phyloP scores from a whole-genome alignment of 2,113 vertebrate species.

The Garra rufa region DNA sequence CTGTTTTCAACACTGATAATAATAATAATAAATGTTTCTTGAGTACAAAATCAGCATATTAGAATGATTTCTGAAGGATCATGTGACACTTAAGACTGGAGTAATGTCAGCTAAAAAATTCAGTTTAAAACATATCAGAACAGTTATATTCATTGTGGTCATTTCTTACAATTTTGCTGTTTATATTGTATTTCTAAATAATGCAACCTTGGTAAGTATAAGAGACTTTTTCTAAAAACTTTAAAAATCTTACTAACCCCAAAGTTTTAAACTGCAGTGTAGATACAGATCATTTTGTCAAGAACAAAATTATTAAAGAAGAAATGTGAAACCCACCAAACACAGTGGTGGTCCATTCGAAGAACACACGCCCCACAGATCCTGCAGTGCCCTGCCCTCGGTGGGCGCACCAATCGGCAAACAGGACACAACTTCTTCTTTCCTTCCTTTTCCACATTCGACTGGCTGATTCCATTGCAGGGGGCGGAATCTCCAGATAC shows the following conservation, averaged over 20 bases:
- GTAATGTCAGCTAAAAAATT: background rate
- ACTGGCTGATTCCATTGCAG: slow-evolving; percentile 64
- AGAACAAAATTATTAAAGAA: background rate
- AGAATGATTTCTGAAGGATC: background rate
- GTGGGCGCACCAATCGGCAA: slow-evolving; percentile 84
- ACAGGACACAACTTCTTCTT: slow-evolving; percentile 81
- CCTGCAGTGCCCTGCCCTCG: slow-evolving; percentile 90
- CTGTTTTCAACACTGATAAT: too few species aligned
- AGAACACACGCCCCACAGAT: slow-evolving; percentile 90
- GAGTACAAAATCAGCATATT: background rate
- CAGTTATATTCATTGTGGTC: background rate
- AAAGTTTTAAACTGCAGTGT: background rate
- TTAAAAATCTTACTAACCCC: too few species aligned
- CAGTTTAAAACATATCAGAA: background rate
- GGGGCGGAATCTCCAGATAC: slow-evolving; percentile 56
- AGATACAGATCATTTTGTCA: background rate
- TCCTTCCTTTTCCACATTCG: slow-evolving; percentile 37
- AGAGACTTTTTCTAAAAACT: background rate
- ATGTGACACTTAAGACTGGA: background rate
- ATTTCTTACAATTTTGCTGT: background rate
- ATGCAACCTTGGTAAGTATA: background rate
- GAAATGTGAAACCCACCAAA: slow-evolving; percentile 85
- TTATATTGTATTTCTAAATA: background rate
- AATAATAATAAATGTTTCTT: background rate
- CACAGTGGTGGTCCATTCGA: slow-evolving; percentile 95